Base-by-base conservation (phyloP, 1,140 invertebrate genomes). In the Patella vulgata region DNA sequence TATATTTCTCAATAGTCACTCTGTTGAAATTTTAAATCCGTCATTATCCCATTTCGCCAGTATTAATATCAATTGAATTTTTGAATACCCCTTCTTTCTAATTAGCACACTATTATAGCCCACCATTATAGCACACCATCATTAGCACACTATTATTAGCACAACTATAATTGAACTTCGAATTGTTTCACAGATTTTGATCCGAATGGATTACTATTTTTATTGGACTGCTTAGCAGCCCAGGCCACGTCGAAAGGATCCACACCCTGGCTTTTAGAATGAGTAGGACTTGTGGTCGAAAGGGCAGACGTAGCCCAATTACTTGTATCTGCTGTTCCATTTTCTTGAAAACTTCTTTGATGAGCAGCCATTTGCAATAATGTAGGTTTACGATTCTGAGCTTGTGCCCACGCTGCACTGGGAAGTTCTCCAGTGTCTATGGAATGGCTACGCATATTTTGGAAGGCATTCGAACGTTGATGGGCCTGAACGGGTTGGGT, bases 231-330 rank as follows among this genome's bases (percentile, higher is more conserved):
- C 44, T 86, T 79, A 25, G 90, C 90, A 1, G 90, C 92, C 93
- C 93, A 94, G 74, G 93, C 93, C 6, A 92, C 92, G 80, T 94
- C 92, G 76, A 94, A 94, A 0, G 93, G 93, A 85, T 95, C 93
- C 8, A 79, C 68, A 21, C 42, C 66, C 30, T 31, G 62, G 39
- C 11, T 63, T 63, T 23, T 64, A 54, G 0, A 65, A 59, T 2
- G 61, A 60, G 36, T 63, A 70, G 51, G 70, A 74, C 33, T 36
- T 65, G 84, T 79, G 11, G 79, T 81, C 8, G 79, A 43, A n/a
- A 59, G 43, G n/a, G 59, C 11, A 3, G 65, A 60, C 27, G 61
- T 59, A 33, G 62, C 27, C 59, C 43, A 63, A 61, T 14, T 66
- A 23, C 48, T 59, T 21, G 57, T 33, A 4, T 33, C 50, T 58